Base-by-base conservation (phyloP, 2,888 invertebrate genomes). In the Thecophora atra region DNA sequence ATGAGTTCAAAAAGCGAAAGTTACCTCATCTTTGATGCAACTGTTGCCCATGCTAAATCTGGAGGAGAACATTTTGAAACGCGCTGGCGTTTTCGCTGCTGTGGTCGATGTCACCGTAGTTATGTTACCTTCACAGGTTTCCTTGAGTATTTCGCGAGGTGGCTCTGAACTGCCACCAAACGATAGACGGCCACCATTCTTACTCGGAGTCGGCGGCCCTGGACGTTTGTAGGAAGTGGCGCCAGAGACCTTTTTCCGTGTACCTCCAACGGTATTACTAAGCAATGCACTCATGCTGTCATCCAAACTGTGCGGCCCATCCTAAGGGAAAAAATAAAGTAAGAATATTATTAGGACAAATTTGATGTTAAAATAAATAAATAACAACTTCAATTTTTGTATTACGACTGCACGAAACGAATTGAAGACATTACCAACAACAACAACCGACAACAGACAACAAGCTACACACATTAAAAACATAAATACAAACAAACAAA, bases 201-300 rank as follows among this genome's bases (percentile, higher is more conserved):
- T 95, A 86, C 94, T 94, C 0, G 95, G 95, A 1, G 95, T 95
- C 28, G 95, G 95, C 62, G 94, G 95, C 0, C 95, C 95, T 0
- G 95, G 95, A 80, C 91, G 92, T 88, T 94, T 94, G 83, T 95
- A 95, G 0, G 93, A 91, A 0, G 92, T 94, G 83, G 72, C 90
- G 87, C 85, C 91, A 88, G 84, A 90, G 89, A 83, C 84, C 83
- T 83, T 85, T 67, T 78, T 90, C 77, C 79, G 88, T 87, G 86
- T 82, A 3, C 82, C 82, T 26, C 75, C 77, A 21, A 72, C 70
- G 0, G 82, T 83, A 6, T 82, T 80, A 65, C 82, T 84, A 1
- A 89, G 79, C 51, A 89, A 80, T 67, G 87, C 84, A 72, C 83
- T 83, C 79, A 83, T 80, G 77, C 87, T 87, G 65, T 86, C 86